Evolutionary conservation across 2,888 invertebrate species (phyloP).

Genomic region (Anagyrus pseudococci): DNA sequence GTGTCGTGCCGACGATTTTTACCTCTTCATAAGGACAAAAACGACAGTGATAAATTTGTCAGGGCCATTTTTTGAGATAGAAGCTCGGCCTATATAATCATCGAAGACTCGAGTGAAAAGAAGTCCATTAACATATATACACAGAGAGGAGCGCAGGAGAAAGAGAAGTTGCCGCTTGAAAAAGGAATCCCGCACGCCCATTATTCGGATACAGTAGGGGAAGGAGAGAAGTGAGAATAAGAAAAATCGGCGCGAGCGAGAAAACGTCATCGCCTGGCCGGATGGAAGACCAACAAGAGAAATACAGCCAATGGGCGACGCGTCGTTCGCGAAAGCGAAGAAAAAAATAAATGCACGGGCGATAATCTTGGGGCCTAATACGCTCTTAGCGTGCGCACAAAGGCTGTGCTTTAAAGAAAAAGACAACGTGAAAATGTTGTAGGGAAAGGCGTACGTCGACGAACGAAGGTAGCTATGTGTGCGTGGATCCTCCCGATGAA

Average conservation of each 20-base stretch:
- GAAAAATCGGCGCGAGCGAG: conserved; percentile 18
- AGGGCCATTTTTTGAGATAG: conserved; percentile 8
- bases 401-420: no score
- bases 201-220: not conserved
- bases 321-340: no score
- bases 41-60: conserved; percentile 2
- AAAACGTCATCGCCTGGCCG: conserved; percentile 8
- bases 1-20: not conserved
- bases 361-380: no score
- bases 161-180: no score
- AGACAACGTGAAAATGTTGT: no score
- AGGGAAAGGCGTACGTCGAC: no score
- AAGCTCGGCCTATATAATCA: not conserved
- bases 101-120: no score
- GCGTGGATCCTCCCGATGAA: conserved; percentile 23
- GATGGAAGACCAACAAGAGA: conserved; percentile 14
- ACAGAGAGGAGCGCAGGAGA: no score
- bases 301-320: not conserved
- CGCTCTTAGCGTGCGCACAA: no score
- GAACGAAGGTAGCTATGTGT: no score
- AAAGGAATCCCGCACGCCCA: not conserved
- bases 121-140: no score
- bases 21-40: not conserved
- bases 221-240: conserved; percentile 20
- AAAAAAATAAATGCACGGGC: no score